phyloP scores from a whole-genome alignment of 2,113 vertebrate genomes.

The Rhabdomys dilectus region DNA sequence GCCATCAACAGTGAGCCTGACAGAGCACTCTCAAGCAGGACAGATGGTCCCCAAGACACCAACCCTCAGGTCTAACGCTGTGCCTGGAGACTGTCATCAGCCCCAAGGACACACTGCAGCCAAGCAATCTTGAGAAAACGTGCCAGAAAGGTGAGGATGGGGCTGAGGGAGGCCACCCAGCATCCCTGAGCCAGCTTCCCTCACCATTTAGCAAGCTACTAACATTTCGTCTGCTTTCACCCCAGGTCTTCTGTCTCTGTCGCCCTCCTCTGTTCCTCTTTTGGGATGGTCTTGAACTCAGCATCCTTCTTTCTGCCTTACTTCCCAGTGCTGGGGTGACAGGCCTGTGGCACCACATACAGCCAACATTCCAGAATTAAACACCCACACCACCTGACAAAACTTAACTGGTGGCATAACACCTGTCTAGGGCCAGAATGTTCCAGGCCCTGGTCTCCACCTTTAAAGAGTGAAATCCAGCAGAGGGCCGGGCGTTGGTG shows the following conservation, averaged over 20 bases:
- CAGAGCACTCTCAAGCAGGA: not conserved
- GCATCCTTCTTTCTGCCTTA: not conserved
- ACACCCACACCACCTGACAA: not conserved
- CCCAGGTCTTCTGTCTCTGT: not conserved
- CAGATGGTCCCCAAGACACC: not conserved
- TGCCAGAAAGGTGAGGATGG: not conserved
- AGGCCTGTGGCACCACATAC: too few relatives aligned
- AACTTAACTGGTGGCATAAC: not conserved
- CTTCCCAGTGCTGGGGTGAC: not conserved
- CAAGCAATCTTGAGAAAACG: not conserved
- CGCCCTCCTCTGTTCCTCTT: not conserved
- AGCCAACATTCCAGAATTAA: too few relatives aligned
- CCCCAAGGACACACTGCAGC: not conserved
- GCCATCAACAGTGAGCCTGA: too few relatives aligned
- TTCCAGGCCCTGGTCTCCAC: not conserved
- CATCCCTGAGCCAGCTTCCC: not conserved
- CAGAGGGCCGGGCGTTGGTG: accelerated
- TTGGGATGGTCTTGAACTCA: not conserved
- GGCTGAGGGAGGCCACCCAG: not conserved
- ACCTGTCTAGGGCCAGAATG: not conserved
- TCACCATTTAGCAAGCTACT: not conserved
- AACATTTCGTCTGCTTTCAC: not conserved
- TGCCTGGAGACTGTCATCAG: not conserved
- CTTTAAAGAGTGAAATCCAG: not conserved
- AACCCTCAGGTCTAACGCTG: not conserved